Conservation (phyloP, 1,140 invertebrate genomes). For the Saccostrea echinata region DNA sequence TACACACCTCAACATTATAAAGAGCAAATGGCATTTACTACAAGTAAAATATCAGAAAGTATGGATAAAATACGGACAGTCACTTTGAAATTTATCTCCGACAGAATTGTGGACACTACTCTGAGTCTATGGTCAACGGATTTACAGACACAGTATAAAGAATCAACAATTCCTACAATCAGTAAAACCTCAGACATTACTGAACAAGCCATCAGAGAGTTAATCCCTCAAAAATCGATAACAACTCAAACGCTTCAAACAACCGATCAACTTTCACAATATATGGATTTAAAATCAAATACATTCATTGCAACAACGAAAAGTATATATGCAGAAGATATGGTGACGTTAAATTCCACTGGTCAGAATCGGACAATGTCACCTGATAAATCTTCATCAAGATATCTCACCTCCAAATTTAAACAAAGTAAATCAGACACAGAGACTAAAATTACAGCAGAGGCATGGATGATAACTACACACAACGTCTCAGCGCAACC, state of each 20-base stretch:
- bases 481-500: neutral
- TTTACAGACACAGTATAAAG: neutral
- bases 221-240: no score
- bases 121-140: neutral
- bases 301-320: neutral
- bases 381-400: no score
- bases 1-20: no score
- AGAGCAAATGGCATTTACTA: no score
- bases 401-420: no score
- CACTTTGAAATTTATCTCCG: no score
- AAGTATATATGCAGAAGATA: neutral
- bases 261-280: neutral
- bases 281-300: neutral
- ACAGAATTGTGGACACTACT: no score
- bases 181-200: no score
- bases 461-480: neutral
- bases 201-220: no score
- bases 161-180: neutral
- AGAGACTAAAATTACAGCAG: neutral
- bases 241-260: no score
- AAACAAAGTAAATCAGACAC: neutral
- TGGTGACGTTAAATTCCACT: neutral
- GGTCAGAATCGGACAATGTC: neutral
- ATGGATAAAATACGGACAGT: no score
- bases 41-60: no score